phyloP scores from a whole-genome alignment of 92 coral and sea anemone species.

The Diadumene lineata region DNA sequence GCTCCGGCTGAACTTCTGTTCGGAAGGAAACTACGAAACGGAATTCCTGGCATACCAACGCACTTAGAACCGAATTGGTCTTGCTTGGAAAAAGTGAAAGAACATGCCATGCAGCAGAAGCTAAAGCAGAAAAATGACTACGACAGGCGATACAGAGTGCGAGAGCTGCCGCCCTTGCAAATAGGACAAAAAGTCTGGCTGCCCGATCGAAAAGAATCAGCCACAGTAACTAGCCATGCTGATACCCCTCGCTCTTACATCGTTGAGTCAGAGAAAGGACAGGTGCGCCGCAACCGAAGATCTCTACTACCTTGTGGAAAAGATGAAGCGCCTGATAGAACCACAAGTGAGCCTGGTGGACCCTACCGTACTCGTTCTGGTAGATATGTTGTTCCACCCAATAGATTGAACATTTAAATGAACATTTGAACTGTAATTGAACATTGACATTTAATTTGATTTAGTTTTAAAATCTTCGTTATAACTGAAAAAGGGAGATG shows the following conservation, averaged over 20 bases:
- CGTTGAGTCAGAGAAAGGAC: conserved; percentile 26
- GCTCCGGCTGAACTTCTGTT: conserved; percentile 40
- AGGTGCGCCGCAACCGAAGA: conserved; percentile 33
- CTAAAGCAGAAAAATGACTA: conserved; percentile 32
- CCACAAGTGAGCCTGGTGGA: too few species aligned
- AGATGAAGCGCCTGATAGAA: conserved; percentile 1
- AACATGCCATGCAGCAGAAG: conserved; percentile 26
- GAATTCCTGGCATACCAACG: conserved; percentile 1
- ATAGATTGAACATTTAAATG: conserved; percentile 6
- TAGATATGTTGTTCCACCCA: conserved; percentile 23
- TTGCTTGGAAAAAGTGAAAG: conserved; percentile 13
- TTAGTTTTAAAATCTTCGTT: too few species aligned
- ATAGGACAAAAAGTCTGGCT: conserved; percentile 50
- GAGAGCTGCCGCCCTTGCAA: too few species aligned
- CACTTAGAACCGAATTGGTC: conserved; percentile 23
- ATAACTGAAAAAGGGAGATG: too few species aligned
- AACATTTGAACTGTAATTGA: conserved; percentile 18
- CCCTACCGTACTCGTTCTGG: conserved; percentile 26
- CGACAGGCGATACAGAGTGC: conserved; percentile 24
- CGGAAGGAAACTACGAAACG: conserved; percentile 16
- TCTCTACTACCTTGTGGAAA: conserved; percentile 2
- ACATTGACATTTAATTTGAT: too few species aligned
- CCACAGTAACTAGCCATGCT: conserved; percentile 25
- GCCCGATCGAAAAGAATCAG: conserved; percentile 30
- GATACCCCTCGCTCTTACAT: conserved; percentile 48